Evolutionary conservation across 2,113 vertebrate genomes (phyloP).

Genomic region (Oreocharis arfaki): DNA sequence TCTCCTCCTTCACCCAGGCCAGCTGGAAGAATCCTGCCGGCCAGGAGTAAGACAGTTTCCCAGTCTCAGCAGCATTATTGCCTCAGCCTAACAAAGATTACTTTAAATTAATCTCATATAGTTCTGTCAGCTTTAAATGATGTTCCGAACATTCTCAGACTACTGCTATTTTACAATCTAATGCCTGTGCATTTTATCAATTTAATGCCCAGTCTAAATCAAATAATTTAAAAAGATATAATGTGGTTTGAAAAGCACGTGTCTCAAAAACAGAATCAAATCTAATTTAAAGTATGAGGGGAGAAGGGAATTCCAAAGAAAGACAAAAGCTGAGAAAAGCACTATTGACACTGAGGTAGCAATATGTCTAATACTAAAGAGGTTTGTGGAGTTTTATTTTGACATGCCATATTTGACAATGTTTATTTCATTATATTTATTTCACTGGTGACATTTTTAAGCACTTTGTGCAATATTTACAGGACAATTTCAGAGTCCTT

Average conservation of each 20-base stretch:
- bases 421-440: neutral
- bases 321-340: neutral
- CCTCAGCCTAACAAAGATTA: neutral
- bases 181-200: neutral
- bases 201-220: neutral
- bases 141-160: neutral
- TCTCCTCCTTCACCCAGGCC: neutral
- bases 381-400: neutral
- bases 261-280: neutral
- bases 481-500: neutral
- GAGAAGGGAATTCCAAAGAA: neutral
- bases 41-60: neutral
- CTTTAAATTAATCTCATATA: accelerated
- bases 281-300: neutral
- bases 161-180: neutral
- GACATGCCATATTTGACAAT: neutral
- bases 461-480: neutral
- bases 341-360: neutral
- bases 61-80: neutral
- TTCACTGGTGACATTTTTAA: neutral
- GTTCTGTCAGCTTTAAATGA: neutral
- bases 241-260: neutral
- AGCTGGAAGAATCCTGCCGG: neutral
- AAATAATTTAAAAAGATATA: neutral
- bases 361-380: neutral